Percentiles rank a stretch among this genome's conserved stretches.
phyloP scores from a whole-genome alignment of 1,140 invertebrate genomes.

The Ctenoplectra terminalis region DNA sequence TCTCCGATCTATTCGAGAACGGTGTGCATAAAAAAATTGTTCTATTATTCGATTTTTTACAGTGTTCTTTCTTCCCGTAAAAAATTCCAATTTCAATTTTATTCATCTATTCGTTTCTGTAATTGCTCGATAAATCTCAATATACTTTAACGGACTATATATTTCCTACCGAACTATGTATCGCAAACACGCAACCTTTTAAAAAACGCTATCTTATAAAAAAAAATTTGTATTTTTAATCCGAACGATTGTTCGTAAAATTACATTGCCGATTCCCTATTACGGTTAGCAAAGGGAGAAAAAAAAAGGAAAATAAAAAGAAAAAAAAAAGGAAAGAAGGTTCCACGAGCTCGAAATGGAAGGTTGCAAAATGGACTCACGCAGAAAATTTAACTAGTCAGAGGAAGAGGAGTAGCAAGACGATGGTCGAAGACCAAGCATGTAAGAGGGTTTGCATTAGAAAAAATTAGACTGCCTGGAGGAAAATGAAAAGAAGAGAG shows the following conservation, averaged over 20 bases:
- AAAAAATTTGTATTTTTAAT: too few species aligned
- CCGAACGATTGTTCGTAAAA: too few species aligned
- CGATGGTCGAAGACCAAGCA: neutral
- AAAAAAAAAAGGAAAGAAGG: too few species aligned
- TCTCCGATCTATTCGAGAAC: constrained; percentile 19
- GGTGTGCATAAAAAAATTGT: constrained; percentile 32
- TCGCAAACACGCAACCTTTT: too few species aligned
- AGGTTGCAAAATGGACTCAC: neutral
- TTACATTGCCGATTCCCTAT: neutral
- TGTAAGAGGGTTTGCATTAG: constrained; percentile 11
- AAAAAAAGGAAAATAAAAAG: too few species aligned
- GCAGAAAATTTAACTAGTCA: neutral
- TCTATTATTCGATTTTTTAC: constrained; percentile 6
- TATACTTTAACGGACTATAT: too few species aligned
- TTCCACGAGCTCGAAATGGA: neutral
- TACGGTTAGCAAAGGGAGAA: neutral
- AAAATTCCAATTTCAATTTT: neutral
- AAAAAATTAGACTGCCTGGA: constrained; percentile 31
- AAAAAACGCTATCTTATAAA: too few species aligned
- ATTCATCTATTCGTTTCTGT: neutral
- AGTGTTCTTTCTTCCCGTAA: neutral
- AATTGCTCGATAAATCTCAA: too few species aligned
- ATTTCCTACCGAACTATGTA: too few species aligned
- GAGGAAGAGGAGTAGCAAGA: neutral
- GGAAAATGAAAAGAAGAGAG: constrained; percentile 13